Conservation (phyloP, 1,140 invertebrate genomes). For the Drosophila insularis region DNA sequence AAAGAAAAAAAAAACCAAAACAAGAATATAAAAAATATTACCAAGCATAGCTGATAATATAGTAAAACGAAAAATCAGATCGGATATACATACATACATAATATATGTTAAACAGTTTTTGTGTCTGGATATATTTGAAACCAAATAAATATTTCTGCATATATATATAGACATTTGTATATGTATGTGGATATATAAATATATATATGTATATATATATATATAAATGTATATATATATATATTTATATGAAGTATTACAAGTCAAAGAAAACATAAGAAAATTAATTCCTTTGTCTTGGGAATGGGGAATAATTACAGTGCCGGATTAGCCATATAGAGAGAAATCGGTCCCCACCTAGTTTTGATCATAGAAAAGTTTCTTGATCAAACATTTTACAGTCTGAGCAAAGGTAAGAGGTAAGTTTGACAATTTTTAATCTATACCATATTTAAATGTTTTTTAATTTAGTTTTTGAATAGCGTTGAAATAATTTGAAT, state of each 20-base stretch:
- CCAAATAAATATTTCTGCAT: conserved; percentile 11
- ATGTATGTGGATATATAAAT: conserved; percentile 22
- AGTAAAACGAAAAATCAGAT: conserved; percentile 31
- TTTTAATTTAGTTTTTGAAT: too few species aligned
- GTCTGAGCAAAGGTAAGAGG: too few species aligned
- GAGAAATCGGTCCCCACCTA: too few species aligned
- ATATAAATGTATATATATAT: background rate
- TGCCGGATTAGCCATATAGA: too few species aligned
- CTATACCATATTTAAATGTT: too few species aligned
- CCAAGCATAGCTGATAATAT: conserved; percentile 52
- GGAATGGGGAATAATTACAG: background rate
- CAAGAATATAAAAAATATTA: conserved; percentile 32
- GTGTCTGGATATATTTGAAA: conserved; percentile 54
- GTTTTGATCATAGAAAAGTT: too few species aligned
- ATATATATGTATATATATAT: conserved; percentile 28
- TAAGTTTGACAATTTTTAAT: too few species aligned
- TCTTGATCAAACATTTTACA: too few species aligned
- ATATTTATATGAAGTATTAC: conserved; percentile 45
- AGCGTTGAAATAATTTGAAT: too few species aligned
- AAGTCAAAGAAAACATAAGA: conserved; percentile 6
- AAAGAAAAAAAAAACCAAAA: conserved; percentile 49
- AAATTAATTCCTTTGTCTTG: background rate
- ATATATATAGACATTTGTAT: conserved; percentile 34
- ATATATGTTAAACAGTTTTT: conserved; percentile 59
- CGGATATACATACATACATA: conserved; percentile 28